These are phyloP conservation scores for Labeo calbasu DNA, from an alignment of 2,797 vertebrate genomes.

Conservation along the genomic window DNA sequence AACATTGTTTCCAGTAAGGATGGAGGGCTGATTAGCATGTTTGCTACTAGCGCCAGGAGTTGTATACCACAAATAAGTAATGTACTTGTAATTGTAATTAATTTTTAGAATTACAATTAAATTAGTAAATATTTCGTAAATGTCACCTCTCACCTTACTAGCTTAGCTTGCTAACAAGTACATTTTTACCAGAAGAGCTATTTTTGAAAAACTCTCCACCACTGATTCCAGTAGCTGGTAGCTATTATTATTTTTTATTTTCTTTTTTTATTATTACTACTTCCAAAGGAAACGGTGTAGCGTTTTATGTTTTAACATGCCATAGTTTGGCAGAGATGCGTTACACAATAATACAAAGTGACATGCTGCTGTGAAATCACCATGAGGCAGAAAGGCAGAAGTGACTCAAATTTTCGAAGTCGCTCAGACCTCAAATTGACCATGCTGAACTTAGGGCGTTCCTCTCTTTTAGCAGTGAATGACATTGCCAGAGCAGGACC, in stretches of 20 bases:
- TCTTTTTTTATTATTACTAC: too few species aligned
- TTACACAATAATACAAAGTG: slow-evolving; percentile 46
- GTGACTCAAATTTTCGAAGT: slow-evolving; percentile 41
- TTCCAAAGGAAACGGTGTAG: not conserved
- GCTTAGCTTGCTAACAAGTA: not conserved
- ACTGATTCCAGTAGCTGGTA: too few species aligned
- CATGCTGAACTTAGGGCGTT: slow-evolving; percentile 8
- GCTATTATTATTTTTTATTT: too few species aligned
- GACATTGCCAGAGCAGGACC: slow-evolving; percentile 13
- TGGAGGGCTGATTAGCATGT: not conserved
- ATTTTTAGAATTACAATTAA: not conserved
- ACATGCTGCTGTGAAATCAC: slow-evolving; percentile 46
- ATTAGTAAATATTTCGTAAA: not conserved
- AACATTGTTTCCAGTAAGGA: not conserved
- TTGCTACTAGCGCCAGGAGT: not conserved
- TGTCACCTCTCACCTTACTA: not conserved
- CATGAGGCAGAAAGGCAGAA: slow-evolving; percentile 42
- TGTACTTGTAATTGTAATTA: not conserved
- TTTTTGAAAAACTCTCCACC: not conserved
- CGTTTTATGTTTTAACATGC: slow-evolving; percentile 5
- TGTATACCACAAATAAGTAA: not conserved
- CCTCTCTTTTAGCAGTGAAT: slow-evolving; percentile 17
- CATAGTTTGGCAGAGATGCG: slow-evolving; percentile 23
- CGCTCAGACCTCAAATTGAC: slow-evolving; percentile 34
- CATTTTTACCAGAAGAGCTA: not conserved